phyloP scores from a whole-genome alignment of 2,888 invertebrate genomes.

The Lochmaea crataegi region DNA sequence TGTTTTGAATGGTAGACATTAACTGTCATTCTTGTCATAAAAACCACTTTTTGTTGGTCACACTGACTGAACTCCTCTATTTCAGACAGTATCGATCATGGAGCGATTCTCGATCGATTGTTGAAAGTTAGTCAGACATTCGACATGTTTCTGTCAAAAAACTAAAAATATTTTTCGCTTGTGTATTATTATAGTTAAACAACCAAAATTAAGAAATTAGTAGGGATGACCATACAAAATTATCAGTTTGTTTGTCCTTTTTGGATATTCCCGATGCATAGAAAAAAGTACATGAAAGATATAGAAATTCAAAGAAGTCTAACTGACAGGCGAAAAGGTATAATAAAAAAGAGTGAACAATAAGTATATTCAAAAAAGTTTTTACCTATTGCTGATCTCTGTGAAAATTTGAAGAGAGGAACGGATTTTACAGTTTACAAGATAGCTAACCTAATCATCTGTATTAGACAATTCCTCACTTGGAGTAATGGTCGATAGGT shows the following conservation, averaged over 20 bases:
- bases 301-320: neutral
- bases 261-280: neutral
- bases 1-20: too few relatives aligned
- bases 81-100: neutral
- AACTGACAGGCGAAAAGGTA: neutral
- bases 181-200: neutral
- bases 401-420: too few relatives aligned
- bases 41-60: too few relatives aligned
- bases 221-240: slow-evolving; percentile 1
- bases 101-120: neutral
- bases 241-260: slow-evolving; percentile 5
- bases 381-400: too few relatives aligned
- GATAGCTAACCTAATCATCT: too few relatives aligned
- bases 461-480: too few relatives aligned
- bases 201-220: neutral
- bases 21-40: too few relatives aligned
- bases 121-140: neutral
- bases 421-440: too few relatives aligned
- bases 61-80: too few relatives aligned
- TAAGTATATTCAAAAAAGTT: too few relatives aligned
- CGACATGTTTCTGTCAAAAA: neutral
- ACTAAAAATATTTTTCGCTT: neutral
- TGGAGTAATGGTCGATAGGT: too few relatives aligned
- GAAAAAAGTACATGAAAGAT: neutral
- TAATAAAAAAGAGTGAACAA: neutral